Conservation (phyloP, 1,140 invertebrate species). For the Samia ricini region DNA sequence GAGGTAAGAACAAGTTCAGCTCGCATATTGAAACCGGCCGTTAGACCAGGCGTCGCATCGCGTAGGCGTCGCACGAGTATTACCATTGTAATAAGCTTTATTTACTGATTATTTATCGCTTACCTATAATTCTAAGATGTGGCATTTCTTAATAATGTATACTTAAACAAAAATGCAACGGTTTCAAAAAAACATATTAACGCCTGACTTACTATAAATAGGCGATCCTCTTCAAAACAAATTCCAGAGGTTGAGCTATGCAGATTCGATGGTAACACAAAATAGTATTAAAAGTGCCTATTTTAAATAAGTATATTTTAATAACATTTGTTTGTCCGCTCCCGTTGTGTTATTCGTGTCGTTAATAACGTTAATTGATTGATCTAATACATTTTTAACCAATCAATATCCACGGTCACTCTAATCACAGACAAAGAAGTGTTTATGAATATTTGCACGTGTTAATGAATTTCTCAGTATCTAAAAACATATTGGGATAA, state of each 20-base stretch:
- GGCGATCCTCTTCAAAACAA: too few relatives aligned
- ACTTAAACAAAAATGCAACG: not conserved
- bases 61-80: slow-evolving; percentile 21
- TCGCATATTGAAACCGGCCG: slow-evolving; percentile 11
- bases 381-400: not conserved
- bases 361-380: not conserved
- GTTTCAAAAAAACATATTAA: not conserved
- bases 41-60: not conserved
- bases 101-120: slow-evolving; percentile 21
- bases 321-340: too few relatives aligned
- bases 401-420: not conserved
- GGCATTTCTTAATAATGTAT: not conserved
- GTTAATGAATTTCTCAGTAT: slow-evolving; percentile 23
- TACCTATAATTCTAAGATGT: slow-evolving; percentile 9
- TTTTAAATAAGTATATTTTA: too few relatives aligned
- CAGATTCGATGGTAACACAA: too few relatives aligned
- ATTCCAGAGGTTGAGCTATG: too few relatives aligned
- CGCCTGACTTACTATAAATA: too few relatives aligned
- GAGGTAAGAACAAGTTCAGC: too few relatives aligned
- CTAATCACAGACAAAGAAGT: slow-evolving; percentile 2
- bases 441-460: slow-evolving; percentile 45
- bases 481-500: slow-evolving; percentile 31
- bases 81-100: slow-evolving; percentile 29
- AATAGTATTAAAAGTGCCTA: too few relatives aligned
- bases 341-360: not conserved